Base-by-base conservation (phyloP, 2,113 vertebrate species). In the Prunella himalayana region DNA sequence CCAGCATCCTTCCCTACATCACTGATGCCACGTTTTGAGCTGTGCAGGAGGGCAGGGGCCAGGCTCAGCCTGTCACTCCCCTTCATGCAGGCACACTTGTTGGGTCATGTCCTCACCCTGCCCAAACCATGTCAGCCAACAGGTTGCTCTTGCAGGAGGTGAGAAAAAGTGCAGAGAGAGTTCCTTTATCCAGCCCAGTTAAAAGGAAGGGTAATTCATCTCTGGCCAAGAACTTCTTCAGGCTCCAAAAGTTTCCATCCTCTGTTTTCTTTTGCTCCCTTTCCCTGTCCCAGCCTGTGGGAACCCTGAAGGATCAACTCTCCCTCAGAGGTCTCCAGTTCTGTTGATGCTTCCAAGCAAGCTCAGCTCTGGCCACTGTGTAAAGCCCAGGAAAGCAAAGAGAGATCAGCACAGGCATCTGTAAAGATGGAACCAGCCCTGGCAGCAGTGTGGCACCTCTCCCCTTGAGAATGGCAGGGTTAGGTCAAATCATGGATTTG, bases 1-100 rank as follows among this genome's bases (percentile, higher is more conserved):
- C 64, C 3, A 6, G 39, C 73, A 47, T 30, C 3, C 0, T 45
- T 41, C 33, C 23, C 21, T 15, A 0, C 2, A 1, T 39, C 0
- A 0, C 1, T 73, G 53, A 3, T 28, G 44, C 44, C 45, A 28
- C 1, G 0, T 83, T 73, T 73, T 3, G 8, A 91, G 65, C 47
- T 37, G 30, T n/a, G 69, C 56, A 65, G 39, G 41, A 60, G 33
- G 4, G 8, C 11, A 4, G 22, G 27, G 73, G 19, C 25, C 42
- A 49, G 47, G 35, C 65, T 80, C 44, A 56, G 41, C 45, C 53
- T 76, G 56, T 41, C 7, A 0, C 31, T 50, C 17, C 37, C 30
- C 42, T 81, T 65, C 1, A 0, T 41, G 49, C 49, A 44, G 63
- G 35, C 35, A 53, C 0, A 0, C 41, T 39, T 44, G 30, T 10